These are phyloP conservation scores for Nothocercus julius DNA, from an alignment of 2,113 vertebrate species.

Conservation along the genomic window DNA sequence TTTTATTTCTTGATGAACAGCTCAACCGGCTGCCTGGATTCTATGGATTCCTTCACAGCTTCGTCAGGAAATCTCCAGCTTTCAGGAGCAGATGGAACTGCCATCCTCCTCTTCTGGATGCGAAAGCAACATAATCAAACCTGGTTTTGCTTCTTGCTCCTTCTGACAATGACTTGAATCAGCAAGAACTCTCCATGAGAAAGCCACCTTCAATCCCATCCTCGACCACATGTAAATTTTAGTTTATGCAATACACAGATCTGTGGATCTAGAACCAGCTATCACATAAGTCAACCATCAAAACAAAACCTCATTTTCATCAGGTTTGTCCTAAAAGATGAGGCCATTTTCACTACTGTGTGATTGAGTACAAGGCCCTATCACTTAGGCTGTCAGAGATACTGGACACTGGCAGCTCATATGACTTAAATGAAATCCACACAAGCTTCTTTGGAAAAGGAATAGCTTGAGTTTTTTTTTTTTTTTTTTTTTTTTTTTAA, in stretches of 20 bases:
- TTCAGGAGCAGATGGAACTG: not conserved
- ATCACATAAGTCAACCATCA: not conserved
- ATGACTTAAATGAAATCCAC: not conserved
- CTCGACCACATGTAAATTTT: accelerated
- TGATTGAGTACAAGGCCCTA: accelerated
- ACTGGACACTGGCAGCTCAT: not conserved
- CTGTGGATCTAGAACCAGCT: not conserved
- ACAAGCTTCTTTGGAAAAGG: not conserved
- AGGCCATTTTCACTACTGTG: not conserved
- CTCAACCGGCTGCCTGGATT: not conserved
- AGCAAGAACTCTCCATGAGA: not conserved
- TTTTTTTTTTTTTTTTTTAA: not conserved
- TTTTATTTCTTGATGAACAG: not conserved
- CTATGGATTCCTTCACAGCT: not conserved
- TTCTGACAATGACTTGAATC: not conserved
- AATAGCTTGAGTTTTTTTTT: not conserved
- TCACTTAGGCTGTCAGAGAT: not conserved
- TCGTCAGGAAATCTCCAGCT: not conserved
- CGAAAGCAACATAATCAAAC: not conserved
- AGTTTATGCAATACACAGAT: not conserved
- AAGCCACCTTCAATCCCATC: not conserved
- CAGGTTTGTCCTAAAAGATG: not conserved
- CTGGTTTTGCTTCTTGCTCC: not conserved
- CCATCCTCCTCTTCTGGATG: not conserved
- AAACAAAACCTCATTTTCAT: not conserved